phyloP scores from a whole-genome alignment of 2,113 vertebrate species.

The Ceyx cyanopectus region DNA sequence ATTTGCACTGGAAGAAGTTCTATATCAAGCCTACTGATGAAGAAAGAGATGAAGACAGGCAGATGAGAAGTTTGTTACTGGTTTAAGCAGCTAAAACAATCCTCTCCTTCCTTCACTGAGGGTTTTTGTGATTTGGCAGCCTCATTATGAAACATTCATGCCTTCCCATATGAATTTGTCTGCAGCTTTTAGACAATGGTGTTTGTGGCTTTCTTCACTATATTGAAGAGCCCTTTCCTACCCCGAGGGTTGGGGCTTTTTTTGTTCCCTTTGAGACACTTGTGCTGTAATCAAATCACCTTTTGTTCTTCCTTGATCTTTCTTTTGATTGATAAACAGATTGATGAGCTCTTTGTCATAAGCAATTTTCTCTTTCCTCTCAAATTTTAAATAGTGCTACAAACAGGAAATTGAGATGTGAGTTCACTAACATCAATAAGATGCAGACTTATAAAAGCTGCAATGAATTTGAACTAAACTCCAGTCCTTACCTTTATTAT shows the following conservation, averaged over 20 bases:
- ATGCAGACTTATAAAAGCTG: neutral
- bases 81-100: neutral
- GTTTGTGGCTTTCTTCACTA: neutral
- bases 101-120: neutral
- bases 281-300: neutral
- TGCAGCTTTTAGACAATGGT: neutral
- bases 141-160: constrained; percentile 38
- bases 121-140: neutral
- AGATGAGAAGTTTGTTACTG: constrained; percentile 2
- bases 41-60: neutral
- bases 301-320: constrained; percentile 26
- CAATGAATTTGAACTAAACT: neutral
- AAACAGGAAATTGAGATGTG: neutral
- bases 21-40: neutral
- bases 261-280: neutral
- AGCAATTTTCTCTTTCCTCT: neutral
- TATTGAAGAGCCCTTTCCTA: neutral
- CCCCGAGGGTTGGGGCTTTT: neutral
- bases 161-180: constrained; percentile 12
- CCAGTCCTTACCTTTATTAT: neutral
- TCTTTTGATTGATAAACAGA: constrained; percentile 1
- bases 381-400: neutral
- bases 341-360: neutral
- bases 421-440: neutral
- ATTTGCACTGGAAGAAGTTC: neutral